Base-by-base conservation (phyloP, 2,797 vertebrate species). In the Arvicola amphibius region DNA sequence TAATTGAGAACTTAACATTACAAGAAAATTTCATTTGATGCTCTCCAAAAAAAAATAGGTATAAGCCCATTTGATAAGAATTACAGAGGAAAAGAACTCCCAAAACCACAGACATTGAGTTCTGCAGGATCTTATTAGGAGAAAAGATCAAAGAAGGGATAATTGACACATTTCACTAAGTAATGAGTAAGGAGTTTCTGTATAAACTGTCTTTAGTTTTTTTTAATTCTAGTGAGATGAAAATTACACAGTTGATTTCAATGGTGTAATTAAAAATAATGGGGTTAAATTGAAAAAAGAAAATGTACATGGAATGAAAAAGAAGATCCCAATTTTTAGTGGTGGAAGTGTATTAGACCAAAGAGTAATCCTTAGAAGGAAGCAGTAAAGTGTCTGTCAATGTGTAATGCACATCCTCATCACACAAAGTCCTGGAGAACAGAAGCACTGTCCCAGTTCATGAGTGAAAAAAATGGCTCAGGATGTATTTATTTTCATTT, bases 211-310 rank as follows among this genome's bases (percentile, higher is more conserved):
- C 92, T 96, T 73, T 5, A 17, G 90, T 9, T 46, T 91, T 93
- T 96, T 43, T 86, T 81, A 96, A 93, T 92, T 34, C 2, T 93
- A 93, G 85, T 79, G 90, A 90, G 61, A 80, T 67, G 83, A 21
- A 97, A 97, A 97, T 94, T 97, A 94, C 29, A 96, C 51, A 92
- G 80, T 51, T n/a, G 19, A 78, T 59, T 80, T 96, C 61, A 97
- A 94, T 46, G 27, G 74, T 89, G 88, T 96, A 94, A 97, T 97
- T 93, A 80, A 87, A 95, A 95, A 96, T 98, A 93, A 96, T 92
- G 56, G 23, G 19, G 92, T 92, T 96, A 94, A 97, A 87, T 73
- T 77, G 11, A 84, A 91, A 96, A 96, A 93, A 71, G 32, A 77
- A 96, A 88, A 90, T 92, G 21, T 92, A 90, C 34, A 37, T 95